These are phyloP conservation scores for Rhynchophorus ferrugineus DNA, from an alignment of 1,140 invertebrate species.

Conservation along the genomic window DNA sequence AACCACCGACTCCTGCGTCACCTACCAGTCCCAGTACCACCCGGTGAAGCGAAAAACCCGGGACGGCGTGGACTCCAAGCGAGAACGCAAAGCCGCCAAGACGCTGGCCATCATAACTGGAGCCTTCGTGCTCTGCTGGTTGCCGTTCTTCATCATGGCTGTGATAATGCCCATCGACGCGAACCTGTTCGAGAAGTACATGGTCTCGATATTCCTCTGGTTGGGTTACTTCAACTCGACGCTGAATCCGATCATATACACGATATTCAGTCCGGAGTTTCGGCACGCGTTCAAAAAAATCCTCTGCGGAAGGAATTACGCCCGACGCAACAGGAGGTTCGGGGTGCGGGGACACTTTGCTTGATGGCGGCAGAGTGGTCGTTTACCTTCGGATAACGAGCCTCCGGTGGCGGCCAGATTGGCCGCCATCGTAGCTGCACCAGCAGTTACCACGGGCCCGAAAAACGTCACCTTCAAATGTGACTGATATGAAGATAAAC, in stretches of 20 bases:
- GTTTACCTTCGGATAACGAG: slow-evolving; percentile 34
- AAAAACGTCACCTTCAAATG: slow-evolving; percentile 40
- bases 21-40: slow-evolving; percentile 37
- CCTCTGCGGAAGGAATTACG: slow-evolving; percentile 55
- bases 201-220: slow-evolving; percentile 70
- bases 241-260: slow-evolving; percentile 83
- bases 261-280: slow-evolving; percentile 83
- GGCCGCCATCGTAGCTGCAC: slow-evolving; percentile 35
- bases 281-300: slow-evolving; percentile 78
- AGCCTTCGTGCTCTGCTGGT: slow-evolving; percentile 76
- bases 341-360: slow-evolving; percentile 35
- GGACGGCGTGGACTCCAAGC: slow-evolving; percentile 65
- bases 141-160: slow-evolving; percentile 83
- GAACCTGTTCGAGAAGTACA: slow-evolving; percentile 41
- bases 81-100: slow-evolving; percentile 86
- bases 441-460: slow-evolving; percentile 33
- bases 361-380: slow-evolving; percentile 41
- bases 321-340: slow-evolving; percentile 41
- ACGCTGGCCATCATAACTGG: slow-evolving; percentile 87
- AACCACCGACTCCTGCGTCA: slow-evolving; percentile 39
- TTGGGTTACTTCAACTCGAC: slow-evolving; percentile 84
- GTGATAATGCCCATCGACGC: slow-evolving; percentile 71
- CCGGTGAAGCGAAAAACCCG: slow-evolving; percentile 51
- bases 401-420: slow-evolving; percentile 33
- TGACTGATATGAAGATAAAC: slow-evolving; percentile 39